Percentiles rank a stretch among this genome's conserved stretches.
Conservation (phyloP, 2,113 vertebrate species). For the Nothobranchius kuhntae region DNA sequence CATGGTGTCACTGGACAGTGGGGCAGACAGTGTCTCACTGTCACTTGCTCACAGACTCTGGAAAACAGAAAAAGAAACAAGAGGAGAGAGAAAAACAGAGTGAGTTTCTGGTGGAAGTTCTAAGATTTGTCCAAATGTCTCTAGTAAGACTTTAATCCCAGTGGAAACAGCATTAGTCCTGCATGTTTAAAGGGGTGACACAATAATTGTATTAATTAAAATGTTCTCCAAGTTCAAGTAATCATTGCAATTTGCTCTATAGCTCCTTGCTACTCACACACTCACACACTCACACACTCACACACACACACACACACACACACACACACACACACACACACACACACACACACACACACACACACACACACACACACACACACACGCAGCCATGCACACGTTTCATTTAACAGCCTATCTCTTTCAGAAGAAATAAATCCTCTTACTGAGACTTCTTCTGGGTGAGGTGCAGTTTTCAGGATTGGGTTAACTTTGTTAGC, state of each 20-base stretch:
- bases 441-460: constrained; percentile 69
- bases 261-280: constrained; percentile 26
- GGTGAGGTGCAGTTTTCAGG: constrained; percentile 71
- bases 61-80: neutral
- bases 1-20: constrained; percentile 88
- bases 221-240: constrained; percentile 27
- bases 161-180: constrained; percentile 25
- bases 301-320: constrained; percentile 19
- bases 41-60: constrained; percentile 83
- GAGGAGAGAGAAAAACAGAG: neutral
- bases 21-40: constrained; percentile 82
- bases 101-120: constrained; percentile 4
- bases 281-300: constrained; percentile 29
- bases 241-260: constrained; percentile 43
- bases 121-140: constrained; percentile 1
- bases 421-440: constrained; percentile 73
- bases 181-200: constrained; percentile 33
- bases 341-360: constrained; percentile 33
- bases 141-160: constrained; percentile 12
- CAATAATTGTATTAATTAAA: constrained; percentile 30
- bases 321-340: constrained; percentile 41
- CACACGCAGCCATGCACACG: neutral
- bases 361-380: constrained; percentile 41
- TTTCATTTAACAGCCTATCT: constrained; percentile 62
- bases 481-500: constrained; percentile 55